A percentile compares a stretch with the other conserved stretches of the same genome.
Evolutionary conservation across 1,140 invertebrate species (phyloP).

Genomic region (Bombus consobrinus): DNA sequence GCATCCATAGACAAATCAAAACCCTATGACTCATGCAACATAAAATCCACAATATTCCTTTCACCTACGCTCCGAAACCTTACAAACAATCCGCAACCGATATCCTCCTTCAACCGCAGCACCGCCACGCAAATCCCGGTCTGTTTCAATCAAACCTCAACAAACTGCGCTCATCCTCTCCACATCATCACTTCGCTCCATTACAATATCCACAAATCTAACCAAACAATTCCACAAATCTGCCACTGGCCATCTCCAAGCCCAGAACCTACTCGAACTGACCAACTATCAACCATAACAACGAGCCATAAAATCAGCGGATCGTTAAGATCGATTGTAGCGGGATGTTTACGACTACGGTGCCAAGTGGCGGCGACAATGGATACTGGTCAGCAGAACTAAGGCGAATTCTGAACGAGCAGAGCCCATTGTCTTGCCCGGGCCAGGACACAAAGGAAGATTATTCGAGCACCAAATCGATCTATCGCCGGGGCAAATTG

Average conservation of each 20-base stretch:
- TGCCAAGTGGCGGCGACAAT: constrained; percentile 23
- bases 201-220: not conserved
- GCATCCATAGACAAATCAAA: not conserved
- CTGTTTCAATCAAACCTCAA: not conserved
- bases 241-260: too few relatives aligned
- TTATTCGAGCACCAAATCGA: not conserved
- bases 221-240: not conserved
- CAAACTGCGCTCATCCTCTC: not conserved
- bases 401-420: not conserved
- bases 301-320: constrained; percentile 30
- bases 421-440: constrained; percentile 17
- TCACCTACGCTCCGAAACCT: not conserved
- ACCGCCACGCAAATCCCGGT: not conserved
- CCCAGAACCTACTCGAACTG: not conserved
- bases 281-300: not conserved
- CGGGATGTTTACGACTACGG: constrained; percentile 51
- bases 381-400: constrained; percentile 33
- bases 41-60: not conserved
- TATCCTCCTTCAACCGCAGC: not conserved
- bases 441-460: not conserved
- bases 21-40: not conserved
- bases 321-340: constrained; percentile 59
- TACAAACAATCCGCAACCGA: not conserved
- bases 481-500: constrained; percentile 8
- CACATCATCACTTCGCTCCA: not conserved